Percentiles rank a stretch among this genome's conserved stretches.
These are phyloP conservation scores for Gymnocheta viridis DNA, from an alignment of 2,888 invertebrate species.

Conservation along the genomic window DNA sequence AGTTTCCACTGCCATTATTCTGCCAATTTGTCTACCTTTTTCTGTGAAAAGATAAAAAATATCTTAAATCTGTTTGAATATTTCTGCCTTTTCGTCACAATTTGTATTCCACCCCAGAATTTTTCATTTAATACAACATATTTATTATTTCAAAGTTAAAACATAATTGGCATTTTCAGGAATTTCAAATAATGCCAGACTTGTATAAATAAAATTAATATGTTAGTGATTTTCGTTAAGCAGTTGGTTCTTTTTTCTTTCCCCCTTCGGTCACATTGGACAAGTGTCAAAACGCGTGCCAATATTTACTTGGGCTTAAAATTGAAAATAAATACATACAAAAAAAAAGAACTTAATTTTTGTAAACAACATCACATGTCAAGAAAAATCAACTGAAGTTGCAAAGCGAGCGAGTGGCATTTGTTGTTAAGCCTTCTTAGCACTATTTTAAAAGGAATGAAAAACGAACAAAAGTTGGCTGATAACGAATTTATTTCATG, in stretches of 20 bases:
- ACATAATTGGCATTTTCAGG: slow-evolving; percentile 48
- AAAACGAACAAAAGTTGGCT: slow-evolving; percentile 10
- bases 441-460: neutral
- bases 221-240: slow-evolving; percentile 31
- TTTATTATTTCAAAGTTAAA: slow-evolving; percentile 29
- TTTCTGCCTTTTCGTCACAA: neutral
- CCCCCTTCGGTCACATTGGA: slow-evolving; percentile 43
- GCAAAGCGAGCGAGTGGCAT: neutral
- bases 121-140: neutral
- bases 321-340: slow-evolving; percentile 33
- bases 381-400: slow-evolving; percentile 14
- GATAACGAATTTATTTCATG: neutral
- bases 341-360: slow-evolving; percentile 61
- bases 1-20: too few relatives aligned
- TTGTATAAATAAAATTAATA: slow-evolving; percentile 40
- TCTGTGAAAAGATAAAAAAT: neutral
- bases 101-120: slow-evolving; percentile 17
- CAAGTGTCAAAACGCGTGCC: slow-evolving; percentile 68
- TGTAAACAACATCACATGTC: slow-evolving; percentile 64
- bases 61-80: neutral
- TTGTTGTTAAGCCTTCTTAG: slow-evolving; percentile 15
- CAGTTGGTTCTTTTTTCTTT: neutral
- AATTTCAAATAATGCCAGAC: neutral
- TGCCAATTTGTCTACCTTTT: neutral
- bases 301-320: slow-evolving; percentile 64